Percentiles rank a stretch among this genome's conserved stretches.
phyloP scores from a whole-genome alignment of 2,113 vertebrate genomes.

The Poicephalus meyeri region DNA sequence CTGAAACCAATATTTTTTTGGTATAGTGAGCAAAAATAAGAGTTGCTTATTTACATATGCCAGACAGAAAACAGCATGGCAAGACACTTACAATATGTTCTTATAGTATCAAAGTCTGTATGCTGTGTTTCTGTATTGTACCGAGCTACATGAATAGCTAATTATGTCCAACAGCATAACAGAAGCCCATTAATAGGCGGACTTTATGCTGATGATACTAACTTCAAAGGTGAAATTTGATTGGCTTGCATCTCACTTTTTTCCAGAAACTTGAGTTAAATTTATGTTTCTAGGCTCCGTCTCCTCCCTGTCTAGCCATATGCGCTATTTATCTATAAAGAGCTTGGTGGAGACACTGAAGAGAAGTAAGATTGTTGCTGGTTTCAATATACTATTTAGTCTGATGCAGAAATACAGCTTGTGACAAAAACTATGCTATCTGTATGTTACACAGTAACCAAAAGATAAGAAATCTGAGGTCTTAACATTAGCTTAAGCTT shows the following conservation, averaged over 20 bases:
- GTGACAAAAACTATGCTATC: neutral
- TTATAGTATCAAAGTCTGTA: neutral
- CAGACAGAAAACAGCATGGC: neutral
- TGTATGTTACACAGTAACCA: neutral
- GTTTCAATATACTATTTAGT: neutral
- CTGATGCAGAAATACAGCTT: neutral
- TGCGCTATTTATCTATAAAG: neutral
- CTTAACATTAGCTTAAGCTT: neutral
- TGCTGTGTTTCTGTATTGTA: neutral
- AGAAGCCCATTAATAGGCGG: neutral
- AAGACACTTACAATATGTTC: neutral
- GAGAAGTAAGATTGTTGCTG: neutral
- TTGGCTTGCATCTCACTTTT: neutral
- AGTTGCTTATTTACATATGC: neutral
- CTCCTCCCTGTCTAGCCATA: accelerated
- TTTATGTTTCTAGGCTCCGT: neutral
- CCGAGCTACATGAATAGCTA: neutral
- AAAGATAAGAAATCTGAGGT: neutral
- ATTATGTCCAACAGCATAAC: neutral
- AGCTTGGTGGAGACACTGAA: neutral
- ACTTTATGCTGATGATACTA: neutral
- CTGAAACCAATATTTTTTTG: neutral
- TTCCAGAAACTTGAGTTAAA: neutral
- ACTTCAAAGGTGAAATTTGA: neutral
- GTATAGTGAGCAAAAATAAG: neutral